A percentile compares a stretch with the other conserved stretches of the same genome.
Evolutionary conservation across 2,888 invertebrate species (phyloP).

Genomic region (Apamea epomidion): DNA sequence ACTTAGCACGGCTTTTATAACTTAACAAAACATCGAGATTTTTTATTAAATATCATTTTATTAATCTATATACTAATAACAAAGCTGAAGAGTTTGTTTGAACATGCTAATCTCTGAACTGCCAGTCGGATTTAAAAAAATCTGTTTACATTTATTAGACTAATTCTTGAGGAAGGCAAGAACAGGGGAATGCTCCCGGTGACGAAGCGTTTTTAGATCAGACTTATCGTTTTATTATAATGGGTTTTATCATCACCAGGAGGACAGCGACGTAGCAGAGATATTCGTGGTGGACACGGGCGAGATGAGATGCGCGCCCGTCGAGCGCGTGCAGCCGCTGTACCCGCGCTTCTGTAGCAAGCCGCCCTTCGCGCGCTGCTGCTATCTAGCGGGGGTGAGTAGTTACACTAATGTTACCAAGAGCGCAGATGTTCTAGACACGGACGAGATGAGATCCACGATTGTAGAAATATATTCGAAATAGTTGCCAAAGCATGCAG

Average conservation of each 20-base stretch:
- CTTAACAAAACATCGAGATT: no score
- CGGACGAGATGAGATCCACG: neutral
- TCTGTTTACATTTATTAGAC: no score
- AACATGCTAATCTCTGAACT: no score
- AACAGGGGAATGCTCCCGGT: neutral
- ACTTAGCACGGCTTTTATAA: no score
- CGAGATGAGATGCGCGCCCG: conserved; percentile 70
- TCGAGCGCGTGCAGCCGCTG: conserved; percentile 75
- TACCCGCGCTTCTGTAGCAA: conserved; percentile 71
- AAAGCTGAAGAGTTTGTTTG: no score
- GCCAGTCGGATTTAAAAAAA: no score
- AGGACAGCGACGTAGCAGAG: conserved; percentile 70
- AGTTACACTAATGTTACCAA: neutral
- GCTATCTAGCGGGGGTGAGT: conserved; percentile 85
- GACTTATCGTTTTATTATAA: neutral
- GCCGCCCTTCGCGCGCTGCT: conserved; percentile 83
- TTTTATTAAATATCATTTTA: no score
- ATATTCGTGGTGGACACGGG: conserved; percentile 84
- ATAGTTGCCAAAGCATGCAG: neutral
- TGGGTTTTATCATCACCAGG: conserved; percentile 61
- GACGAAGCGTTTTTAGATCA: neutral
- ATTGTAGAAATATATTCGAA: neutral
- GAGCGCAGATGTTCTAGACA: neutral
- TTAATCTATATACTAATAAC: no score
- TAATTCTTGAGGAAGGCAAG: no score